Evolutionary conservation across 2,113 vertebrate species (phyloP).

Genomic region (Oryzias woworae): DNA sequence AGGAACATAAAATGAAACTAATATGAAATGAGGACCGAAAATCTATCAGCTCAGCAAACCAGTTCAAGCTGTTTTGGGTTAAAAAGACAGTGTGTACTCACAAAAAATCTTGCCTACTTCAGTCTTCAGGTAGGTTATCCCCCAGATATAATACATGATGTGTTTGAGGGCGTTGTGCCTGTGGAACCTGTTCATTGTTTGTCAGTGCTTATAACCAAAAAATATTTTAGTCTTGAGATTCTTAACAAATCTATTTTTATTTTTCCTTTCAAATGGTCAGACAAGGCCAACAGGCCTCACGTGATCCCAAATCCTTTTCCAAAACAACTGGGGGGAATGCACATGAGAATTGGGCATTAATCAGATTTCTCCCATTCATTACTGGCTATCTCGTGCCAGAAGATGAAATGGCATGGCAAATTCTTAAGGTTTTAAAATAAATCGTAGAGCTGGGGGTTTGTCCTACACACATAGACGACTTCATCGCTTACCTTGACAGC

Average conservation of each 20-base stretch:
- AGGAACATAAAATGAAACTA: too few species aligned
- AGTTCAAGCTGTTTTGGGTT: constrained; percentile 6
- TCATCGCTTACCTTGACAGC: constrained; percentile 21
- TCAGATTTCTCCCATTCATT: constrained; percentile 26
- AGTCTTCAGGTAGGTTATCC: constrained; percentile 8
- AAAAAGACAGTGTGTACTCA: constrained; percentile 10
- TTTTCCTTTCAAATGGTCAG: constrained; percentile 16
- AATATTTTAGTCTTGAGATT: constrained; percentile 12
- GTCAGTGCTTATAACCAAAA: constrained; percentile 4
- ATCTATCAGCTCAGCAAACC: neutral
- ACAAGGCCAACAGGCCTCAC: constrained; percentile 21
- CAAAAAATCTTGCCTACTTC: constrained; percentile 15
- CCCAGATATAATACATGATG: constrained; percentile 28
- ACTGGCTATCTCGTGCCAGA: constrained; percentile 24
- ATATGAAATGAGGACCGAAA: too few species aligned
- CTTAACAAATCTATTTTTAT: constrained; percentile 11
- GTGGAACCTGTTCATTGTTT: constrained; percentile 20
- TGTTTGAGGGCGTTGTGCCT: constrained; percentile 18
- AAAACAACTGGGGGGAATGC: constrained; percentile 16
- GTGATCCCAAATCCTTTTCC: constrained; percentile 8
- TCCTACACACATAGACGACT: constrained; percentile 24
- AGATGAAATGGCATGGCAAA: constrained; percentile 25
- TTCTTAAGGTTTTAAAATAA: constrained; percentile 23
- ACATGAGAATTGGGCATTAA: constrained; percentile 18
- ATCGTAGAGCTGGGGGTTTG: constrained; percentile 34